Evolutionary conservation across 2,888 invertebrate species (phyloP).

Genomic region (Epistrophe eligans): DNA sequence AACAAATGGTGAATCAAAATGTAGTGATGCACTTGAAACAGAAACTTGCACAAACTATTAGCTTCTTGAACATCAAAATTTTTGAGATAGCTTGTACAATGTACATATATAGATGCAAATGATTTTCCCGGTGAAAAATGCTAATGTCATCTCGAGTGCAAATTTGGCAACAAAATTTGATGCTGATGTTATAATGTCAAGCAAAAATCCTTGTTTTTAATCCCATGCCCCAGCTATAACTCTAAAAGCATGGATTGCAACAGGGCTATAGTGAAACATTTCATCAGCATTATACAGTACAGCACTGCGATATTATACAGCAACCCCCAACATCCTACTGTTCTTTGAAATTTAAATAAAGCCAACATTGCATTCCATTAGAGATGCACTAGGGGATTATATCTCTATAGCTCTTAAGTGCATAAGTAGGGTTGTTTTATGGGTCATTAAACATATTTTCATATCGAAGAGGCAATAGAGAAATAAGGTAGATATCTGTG

Average conservation of each 20-base stretch:
- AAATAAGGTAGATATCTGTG: not conserved
- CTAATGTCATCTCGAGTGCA: slow-evolving; percentile 37
- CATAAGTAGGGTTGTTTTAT: slow-evolving; percentile 17
- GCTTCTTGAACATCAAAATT: not conserved
- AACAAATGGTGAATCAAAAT: slow-evolving; percentile 22
- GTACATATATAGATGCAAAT: not conserved
- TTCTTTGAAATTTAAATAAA: slow-evolving; percentile 19
- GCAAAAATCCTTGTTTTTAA: slow-evolving; percentile 11
- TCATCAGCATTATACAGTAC: slow-evolving; percentile 9
- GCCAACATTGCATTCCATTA: slow-evolving; percentile 31
- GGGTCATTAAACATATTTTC: slow-evolving; percentile 31
- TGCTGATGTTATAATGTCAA: slow-evolving; percentile 28
- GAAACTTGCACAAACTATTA: not conserved
- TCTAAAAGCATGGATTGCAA: not conserved
- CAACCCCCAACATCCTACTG: not conserved
- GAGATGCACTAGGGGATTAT: slow-evolving; percentile 30
- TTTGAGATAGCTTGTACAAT: not conserved
- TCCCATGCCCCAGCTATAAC: not conserved
- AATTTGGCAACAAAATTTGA: slow-evolving; percentile 26
- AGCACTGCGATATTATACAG: not conserved
- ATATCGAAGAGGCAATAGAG: not conserved
- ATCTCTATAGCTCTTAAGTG: slow-evolving; percentile 1
- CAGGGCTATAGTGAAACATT: not conserved
- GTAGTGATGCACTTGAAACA: slow-evolving; percentile 17
- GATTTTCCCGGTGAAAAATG: slow-evolving; percentile 18